Conservation (phyloP, 1,140 invertebrate species). For the Ladona fulva region DNA sequence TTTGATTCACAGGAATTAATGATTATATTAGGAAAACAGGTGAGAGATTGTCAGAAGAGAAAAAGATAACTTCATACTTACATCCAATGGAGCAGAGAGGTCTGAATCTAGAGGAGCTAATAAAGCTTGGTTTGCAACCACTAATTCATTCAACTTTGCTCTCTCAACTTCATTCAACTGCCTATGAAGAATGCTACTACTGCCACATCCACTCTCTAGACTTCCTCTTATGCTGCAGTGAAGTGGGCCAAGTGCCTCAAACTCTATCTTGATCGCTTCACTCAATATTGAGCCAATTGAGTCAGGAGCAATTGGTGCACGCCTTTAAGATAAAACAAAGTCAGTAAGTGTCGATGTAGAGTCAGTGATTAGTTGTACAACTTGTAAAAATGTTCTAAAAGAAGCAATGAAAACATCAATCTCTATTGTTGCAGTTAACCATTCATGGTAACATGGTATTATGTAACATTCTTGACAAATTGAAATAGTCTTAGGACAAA, state of each 20-base stretch:
- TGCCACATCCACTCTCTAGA: background rate
- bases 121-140: conserved; percentile 72
- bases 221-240: conserved; percentile 37
- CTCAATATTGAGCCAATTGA: conserved; percentile 72
- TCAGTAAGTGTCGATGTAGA: too few relatives aligned
- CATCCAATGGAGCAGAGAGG: conserved; percentile 53
- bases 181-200: conserved; percentile 46
- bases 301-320: conserved; percentile 31
- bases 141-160: conserved; percentile 71
- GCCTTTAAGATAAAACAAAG: background rate
- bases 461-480: too few relatives aligned
- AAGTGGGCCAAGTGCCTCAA: conserved; percentile 51
- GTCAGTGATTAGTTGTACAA: too few relatives aligned
- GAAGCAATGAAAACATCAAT: too few relatives aligned
- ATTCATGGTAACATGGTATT: too few relatives aligned
- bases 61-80: conserved; percentile 44
- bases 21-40: background rate
- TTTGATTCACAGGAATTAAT: background rate
- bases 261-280: conserved; percentile 75
- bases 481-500: too few relatives aligned
- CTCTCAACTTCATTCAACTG: conserved; percentile 73
- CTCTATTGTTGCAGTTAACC: too few relatives aligned
- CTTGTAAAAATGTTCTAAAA: too few relatives aligned
- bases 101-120: conserved; percentile 73
- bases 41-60: background rate